These are phyloP conservation scores for Rhegmatorhina hoffmannsi DNA, from an alignment of 2,113 vertebrate genomes.

Conservation along the genomic window DNA sequence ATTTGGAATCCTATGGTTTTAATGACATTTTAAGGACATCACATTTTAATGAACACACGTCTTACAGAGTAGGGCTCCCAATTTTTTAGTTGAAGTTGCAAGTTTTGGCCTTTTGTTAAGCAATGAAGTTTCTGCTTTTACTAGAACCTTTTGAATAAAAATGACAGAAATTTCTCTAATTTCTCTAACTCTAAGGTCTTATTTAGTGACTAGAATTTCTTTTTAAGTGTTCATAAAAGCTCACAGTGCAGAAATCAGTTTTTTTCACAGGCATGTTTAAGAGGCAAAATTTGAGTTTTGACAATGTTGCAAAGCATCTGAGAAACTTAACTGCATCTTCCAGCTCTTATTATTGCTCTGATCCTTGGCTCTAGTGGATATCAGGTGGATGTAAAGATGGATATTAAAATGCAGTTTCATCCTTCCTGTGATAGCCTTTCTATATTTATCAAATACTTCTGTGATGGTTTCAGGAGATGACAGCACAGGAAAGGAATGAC, in stretches of 20 bases:
- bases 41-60: not conserved
- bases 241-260: not conserved
- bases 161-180: not conserved
- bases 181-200: not conserved
- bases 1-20: conserved; percentile 29
- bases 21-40: conserved; percentile 45
- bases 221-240: not conserved
- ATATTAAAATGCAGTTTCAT: not conserved
- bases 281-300: not conserved
- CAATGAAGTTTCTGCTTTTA: not conserved
- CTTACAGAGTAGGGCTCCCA: not conserved
- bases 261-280: not conserved
- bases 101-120: not conserved
- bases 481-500: not conserved
- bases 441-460: not conserved
- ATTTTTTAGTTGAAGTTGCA: conserved; percentile 29
- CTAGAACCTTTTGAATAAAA: not conserved
- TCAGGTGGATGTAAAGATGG: not conserved
- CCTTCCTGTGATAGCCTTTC: not conserved
- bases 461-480: not conserved
- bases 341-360: not conserved
- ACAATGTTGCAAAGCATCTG: not conserved
- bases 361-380: not conserved
- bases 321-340: not conserved
- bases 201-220: not conserved